Percentiles rank a stretch among this genome's conserved stretches.
Evolutionary conservation across 2,113 vertebrate genomes (phyloP).

Genomic region (Pipra filicauda): DNA sequence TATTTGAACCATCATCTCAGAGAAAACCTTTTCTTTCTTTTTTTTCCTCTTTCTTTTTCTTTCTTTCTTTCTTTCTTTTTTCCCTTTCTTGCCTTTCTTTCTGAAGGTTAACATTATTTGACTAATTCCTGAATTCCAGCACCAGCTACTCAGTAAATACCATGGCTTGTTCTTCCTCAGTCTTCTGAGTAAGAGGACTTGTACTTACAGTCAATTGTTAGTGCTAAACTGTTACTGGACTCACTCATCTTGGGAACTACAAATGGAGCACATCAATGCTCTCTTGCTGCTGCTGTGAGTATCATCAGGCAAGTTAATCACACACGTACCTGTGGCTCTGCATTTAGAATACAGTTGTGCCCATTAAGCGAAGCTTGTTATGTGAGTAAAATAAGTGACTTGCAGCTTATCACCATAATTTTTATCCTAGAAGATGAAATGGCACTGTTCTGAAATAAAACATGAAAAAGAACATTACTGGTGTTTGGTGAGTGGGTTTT

Average conservation of each 20-base stretch:
- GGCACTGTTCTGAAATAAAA: neutral
- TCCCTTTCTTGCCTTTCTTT: neutral
- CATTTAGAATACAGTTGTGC: neutral
- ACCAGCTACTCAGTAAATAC: fast-evolving
- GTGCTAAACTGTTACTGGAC: conserved; percentile 17
- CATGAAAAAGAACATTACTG: neutral
- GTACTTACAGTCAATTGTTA: conserved; percentile 7
- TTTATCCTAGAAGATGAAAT: neutral
- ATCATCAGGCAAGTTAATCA: conserved; percentile 15
- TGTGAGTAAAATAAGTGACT: neutral
- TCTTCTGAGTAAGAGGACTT: neutral
- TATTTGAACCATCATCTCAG: neutral
- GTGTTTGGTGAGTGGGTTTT: neutral
- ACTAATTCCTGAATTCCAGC: neutral
- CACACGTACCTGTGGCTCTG: neutral
- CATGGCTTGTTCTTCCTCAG: neutral
- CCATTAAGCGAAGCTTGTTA: neutral
- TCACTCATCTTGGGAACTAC: conserved; percentile 24
- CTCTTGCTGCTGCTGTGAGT: neutral
- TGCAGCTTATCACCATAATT: neutral
- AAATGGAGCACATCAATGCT: conserved; percentile 7
- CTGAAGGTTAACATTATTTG: neutral
- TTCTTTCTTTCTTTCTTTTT: neutral
- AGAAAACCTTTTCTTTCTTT: neutral
- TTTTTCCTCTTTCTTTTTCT: too few species aligned